Evolutionary conservation across 2,113 vertebrate genomes (phyloP).

Genomic region (Pseudopodoces humilis): DNA sequence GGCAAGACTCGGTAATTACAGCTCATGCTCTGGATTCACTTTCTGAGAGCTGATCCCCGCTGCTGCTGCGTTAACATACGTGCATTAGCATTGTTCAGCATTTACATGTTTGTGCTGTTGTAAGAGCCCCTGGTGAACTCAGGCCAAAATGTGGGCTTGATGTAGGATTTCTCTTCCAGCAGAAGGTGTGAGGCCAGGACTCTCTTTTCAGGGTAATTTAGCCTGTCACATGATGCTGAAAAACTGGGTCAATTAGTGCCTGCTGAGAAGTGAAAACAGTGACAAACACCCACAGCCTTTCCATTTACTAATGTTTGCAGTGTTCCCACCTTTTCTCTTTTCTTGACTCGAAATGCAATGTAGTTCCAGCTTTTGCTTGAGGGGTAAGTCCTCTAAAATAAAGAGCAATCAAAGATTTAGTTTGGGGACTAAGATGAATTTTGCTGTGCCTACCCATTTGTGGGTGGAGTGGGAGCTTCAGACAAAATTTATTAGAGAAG

Average conservation of each 20-base stretch:
- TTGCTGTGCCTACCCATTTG: background rate
- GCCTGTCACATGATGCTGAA: background rate
- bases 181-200: constrained; percentile 16
- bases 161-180: background rate
- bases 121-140: background rate
- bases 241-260: constrained; percentile 36
- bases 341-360: background rate
- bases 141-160: background rate
- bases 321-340: background rate
- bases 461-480: background rate
- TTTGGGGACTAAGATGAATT: background rate
- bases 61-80: background rate
- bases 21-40: background rate
- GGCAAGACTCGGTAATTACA: background rate
- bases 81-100: background rate
- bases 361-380: background rate
- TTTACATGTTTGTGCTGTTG: background rate
- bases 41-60: background rate
- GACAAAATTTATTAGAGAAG: background rate
- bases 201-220: background rate
- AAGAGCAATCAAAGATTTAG: background rate
- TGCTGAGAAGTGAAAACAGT: background rate
- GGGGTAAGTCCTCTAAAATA: background rate
- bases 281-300: background rate
- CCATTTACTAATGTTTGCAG: background rate